phyloP scores from a whole-genome alignment of 1,140 invertebrate species.

The Cecropterus lyciades region DNA sequence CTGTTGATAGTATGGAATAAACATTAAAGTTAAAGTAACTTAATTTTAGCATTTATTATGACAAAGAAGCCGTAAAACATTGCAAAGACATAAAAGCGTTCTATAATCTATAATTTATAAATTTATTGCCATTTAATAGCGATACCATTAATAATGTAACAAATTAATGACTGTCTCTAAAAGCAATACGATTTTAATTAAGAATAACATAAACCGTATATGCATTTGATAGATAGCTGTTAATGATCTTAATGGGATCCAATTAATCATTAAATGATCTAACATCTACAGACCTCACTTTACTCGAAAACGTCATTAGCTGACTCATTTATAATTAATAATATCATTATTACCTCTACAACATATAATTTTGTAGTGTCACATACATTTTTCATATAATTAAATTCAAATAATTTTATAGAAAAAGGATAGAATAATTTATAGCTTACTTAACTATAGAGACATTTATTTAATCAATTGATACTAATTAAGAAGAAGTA shows the following conservation, averaged over 20 bases:
- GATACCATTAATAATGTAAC: neutral
- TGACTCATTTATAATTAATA: conserved; percentile 15
- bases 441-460: neutral
- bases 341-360: neutral
- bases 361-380: neutral
- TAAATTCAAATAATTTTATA: neutral
- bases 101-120: too few species aligned
- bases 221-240: conserved; percentile 27
- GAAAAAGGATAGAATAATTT: neutral
- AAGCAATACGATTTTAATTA: conserved; percentile 4
- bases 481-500: neutral
- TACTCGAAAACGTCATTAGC: conserved; percentile 3
- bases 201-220: neutral
- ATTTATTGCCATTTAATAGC: too few species aligned
- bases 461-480: neutral
- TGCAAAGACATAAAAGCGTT: too few species aligned
- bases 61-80: too few species aligned
- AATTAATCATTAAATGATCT: conserved; percentile 33
- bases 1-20: too few species aligned
- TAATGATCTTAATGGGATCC: conserved; percentile 29
- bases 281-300: conserved; percentile 7
- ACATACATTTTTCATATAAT: neutral
- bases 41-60: too few species aligned
- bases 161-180: neutral
- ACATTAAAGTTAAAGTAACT: too few species aligned